phyloP scores from a whole-genome alignment of 2,797 vertebrate genomes.

The Podarcis lilfordi region DNA sequence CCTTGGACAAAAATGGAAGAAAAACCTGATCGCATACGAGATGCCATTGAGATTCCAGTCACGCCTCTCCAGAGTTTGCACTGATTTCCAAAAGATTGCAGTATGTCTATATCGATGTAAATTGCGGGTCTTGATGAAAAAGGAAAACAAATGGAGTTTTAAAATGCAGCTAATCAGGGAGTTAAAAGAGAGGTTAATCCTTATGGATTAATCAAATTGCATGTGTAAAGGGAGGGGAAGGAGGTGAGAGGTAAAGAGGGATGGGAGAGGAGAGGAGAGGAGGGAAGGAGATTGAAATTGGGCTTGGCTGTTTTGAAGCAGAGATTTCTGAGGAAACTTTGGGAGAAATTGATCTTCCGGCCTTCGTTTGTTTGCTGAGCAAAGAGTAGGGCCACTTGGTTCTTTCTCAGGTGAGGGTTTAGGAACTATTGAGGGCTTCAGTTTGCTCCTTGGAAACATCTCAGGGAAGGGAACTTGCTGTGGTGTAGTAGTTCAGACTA shows the following conservation, averaged over 20 bases:
- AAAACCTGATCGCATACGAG: background rate
- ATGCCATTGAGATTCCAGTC: slow-evolving; percentile 69
- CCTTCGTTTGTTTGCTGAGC: no score
- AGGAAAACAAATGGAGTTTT: slow-evolving; percentile 78
- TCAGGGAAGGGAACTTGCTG: no score
- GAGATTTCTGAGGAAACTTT: background rate
- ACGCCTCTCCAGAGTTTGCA: background rate
- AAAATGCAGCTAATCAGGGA: slow-evolving; percentile 81
- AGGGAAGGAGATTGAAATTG: no score
- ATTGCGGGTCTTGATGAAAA: slow-evolving; percentile 76
- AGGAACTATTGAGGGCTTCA: no score
- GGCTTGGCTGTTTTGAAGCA: background rate
- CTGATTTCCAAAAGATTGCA: slow-evolving; percentile 79
- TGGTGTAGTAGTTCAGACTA: no score
- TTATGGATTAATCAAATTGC: slow-evolving; percentile 76
- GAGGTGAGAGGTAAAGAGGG: background rate
- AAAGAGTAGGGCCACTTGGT: no score
- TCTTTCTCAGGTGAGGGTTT: no score
- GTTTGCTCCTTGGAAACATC: no score
- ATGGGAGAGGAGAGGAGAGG: rapidly evolving
- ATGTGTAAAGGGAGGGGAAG: slow-evolving; percentile 35
- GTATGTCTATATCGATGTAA: slow-evolving; percentile 74
- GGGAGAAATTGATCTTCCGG: background rate
- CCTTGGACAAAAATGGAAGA: no score
- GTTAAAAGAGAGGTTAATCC: slow-evolving; percentile 80